These are phyloP conservation scores for Melanocharis versteri DNA, from an alignment of 2,113 vertebrate species.

Conservation along the genomic window DNA sequence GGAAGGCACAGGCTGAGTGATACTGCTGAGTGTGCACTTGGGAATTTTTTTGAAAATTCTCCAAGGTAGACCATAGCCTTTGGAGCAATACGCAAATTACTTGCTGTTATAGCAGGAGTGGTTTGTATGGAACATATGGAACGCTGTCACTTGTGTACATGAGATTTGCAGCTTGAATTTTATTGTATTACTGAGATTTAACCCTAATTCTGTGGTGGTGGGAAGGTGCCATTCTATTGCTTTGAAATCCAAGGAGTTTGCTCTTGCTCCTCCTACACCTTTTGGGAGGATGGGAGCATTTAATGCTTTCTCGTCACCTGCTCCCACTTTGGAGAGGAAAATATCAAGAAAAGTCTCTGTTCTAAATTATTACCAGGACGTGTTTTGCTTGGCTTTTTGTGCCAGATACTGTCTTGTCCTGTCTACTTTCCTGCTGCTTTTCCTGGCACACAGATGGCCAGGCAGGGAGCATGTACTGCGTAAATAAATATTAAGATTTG, in stretches of 20 bases:
- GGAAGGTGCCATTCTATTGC: not conserved
- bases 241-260: not conserved
- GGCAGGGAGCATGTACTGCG: not conserved
- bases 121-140: not conserved
- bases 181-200: not conserved
- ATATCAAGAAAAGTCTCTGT: not conserved
- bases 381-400: conserved; percentile 1
- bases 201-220: not conserved
- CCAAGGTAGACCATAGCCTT: not conserved
- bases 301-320: not conserved
- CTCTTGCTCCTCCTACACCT: not conserved
- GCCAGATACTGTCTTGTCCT: not conserved
- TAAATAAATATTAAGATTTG: not conserved
- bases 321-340: not conserved
- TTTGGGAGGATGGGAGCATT: not conserved
- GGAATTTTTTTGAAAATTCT: not conserved
- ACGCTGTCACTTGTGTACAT: not conserved
- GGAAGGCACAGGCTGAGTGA: not conserved
- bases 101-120: not conserved
- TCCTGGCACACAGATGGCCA: not conserved
- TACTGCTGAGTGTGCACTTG: not conserved
- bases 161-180: not conserved
- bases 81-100: not conserved
- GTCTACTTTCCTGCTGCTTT: not conserved
- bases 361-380: not conserved